Conservation (phyloP, 1,140 invertebrate species). For the Drosophila ercepeae region DNA sequence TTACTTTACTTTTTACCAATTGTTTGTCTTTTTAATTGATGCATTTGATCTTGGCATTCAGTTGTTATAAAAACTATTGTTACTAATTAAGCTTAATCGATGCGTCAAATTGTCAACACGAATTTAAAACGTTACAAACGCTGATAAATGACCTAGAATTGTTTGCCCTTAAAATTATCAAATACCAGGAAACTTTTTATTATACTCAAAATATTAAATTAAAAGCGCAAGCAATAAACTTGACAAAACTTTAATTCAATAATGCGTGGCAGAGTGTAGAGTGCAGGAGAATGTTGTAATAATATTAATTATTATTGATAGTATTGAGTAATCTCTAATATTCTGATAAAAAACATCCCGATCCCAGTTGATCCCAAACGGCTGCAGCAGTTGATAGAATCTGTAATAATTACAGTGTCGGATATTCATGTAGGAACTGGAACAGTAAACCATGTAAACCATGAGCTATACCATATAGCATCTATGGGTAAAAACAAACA, state of each 20-base stretch:
- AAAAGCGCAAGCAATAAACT: constrained; percentile 15
- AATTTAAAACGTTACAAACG: constrained; percentile 76
- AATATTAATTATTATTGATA: constrained; percentile 36
- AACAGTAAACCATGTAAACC: constrained; percentile 38
- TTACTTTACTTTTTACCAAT: constrained; percentile 5
- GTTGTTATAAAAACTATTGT: constrained; percentile 38
- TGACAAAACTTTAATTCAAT: constrained; percentile 12
- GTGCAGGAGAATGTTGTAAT: constrained; percentile 20
- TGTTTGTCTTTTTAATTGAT: constrained; percentile 21
- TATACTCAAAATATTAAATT: constrained; percentile 39
- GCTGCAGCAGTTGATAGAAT: constrained; percentile 10
- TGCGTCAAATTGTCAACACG: constrained; percentile 51
- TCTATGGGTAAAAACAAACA: no score
- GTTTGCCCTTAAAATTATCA: constrained; percentile 28
- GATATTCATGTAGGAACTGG: constrained; percentile 41
- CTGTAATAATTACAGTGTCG: constrained; percentile 45
- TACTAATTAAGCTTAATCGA: constrained; percentile 20
- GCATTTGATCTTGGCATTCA: constrained; percentile 48
- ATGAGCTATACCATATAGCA: no score
- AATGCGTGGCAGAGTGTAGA: constrained; percentile 5
- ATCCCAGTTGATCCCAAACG: constrained; percentile 8
- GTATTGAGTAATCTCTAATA: constrained; percentile 26
- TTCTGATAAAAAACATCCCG: constrained; percentile 15
- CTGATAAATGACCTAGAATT: constrained; percentile 24
- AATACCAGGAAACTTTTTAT: constrained; percentile 15